Evolutionary conservation across 1,140 invertebrate genomes (phyloP).

Genomic region (Bactericera cockerelli): DNA sequence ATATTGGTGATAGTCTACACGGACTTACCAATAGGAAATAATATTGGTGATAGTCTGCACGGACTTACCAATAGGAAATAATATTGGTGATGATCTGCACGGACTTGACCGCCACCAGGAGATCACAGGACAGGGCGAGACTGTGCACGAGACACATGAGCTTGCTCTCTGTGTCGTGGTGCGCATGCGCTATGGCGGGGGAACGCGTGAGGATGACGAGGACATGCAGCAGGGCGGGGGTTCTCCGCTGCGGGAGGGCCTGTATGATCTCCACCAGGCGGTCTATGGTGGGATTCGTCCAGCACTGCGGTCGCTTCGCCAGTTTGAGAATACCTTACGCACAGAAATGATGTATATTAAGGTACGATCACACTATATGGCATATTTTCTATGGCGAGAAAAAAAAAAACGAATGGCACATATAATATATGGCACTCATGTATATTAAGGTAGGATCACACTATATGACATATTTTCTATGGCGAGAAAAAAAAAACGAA

Average conservation of each 20-base stretch:
- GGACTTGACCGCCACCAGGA: conserved; percentile 46
- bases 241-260: conserved; percentile 29
- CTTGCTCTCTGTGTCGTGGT: conserved; percentile 31
- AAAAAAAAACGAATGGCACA: too few species aligned
- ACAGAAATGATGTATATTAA: too few species aligned
- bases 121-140: conserved; percentile 42
- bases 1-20: too few species aligned
- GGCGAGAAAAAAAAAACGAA: too few species aligned
- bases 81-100: conserved; percentile 48
- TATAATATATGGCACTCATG: too few species aligned
- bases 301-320: conserved; percentile 61
- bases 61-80: conserved; percentile 51
- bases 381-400: too few species aligned
- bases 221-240: conserved; percentile 31
- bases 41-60: too few species aligned
- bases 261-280: conserved; percentile 38
- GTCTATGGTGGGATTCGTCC: conserved; percentile 53
- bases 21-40: too few species aligned
- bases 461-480: too few species aligned
- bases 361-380: too few species aligned
- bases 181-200: conserved; percentile 35
- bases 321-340: conserved; percentile 31
- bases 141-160: conserved; percentile 36
- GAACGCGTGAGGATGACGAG: conserved; percentile 38
- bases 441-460: too few species aligned